Evolutionary conservation across 2,113 vertebrate species (phyloP).

Genomic region (Morone saxatilis): DNA sequence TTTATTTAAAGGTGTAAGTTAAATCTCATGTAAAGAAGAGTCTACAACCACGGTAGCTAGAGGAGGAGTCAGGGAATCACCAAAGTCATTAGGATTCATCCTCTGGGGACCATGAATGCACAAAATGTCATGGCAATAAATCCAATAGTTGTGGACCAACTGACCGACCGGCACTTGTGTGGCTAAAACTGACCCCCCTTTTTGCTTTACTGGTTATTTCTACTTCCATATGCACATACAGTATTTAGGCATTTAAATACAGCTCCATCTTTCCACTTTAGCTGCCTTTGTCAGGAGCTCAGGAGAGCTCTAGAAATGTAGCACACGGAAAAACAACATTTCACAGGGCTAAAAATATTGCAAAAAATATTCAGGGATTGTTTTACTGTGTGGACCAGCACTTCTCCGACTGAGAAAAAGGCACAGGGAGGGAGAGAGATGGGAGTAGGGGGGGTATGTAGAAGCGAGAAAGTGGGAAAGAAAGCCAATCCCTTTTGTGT

Average conservation of each 20-base stretch:
- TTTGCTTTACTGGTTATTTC: conserved; percentile 16
- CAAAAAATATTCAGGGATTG: conserved; percentile 52
- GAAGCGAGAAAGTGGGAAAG: conserved; percentile 16
- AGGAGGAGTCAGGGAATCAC: neutral
- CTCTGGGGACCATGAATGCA: neutral
- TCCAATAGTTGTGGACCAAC: neutral
- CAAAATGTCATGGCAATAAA: neutral
- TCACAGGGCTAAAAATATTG: conserved; percentile 50
- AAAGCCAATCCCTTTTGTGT: conserved; percentile 69
- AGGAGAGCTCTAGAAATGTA: conserved; percentile 38
- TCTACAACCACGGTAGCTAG: neutral
- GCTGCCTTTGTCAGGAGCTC: conserved; percentile 40
- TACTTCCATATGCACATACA: conserved; percentile 20
- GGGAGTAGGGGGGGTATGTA: neutral
- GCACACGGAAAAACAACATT: conserved; percentile 46
- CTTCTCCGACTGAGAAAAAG: conserved; percentile 39
- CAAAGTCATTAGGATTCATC: neutral
- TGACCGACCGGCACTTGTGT: neutral
- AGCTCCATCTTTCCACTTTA: conserved; percentile 26
- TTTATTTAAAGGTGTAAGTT: conserved; percentile 34
- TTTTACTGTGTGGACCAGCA: conserved; percentile 47
- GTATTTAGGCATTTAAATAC: conserved; percentile 30
- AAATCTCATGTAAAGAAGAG: conserved; percentile 33
- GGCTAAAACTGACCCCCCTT: neutral
- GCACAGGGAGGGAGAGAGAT: neutral